Evolutionary conservation across 2,888 invertebrate genomes (phyloP), one percentile per base, ranked within the genome.

Genomic region (Lysandra coridon): DNA sequence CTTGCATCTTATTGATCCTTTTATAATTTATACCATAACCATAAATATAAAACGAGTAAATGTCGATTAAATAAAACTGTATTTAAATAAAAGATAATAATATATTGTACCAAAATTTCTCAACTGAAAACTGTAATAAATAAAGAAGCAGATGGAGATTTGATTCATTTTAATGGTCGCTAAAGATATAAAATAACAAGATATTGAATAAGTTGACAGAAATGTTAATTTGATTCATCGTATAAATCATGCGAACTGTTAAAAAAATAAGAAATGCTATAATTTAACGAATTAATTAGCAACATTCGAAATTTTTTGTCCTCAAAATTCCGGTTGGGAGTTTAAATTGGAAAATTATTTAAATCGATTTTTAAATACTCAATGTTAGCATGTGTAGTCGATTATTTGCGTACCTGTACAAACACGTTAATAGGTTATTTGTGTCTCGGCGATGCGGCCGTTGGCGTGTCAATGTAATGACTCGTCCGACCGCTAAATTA

Each of bases 371-470:
- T 69, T 33, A 69, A 69, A 69, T 69, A 69, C 33, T 0, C 30
- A 1, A 12, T 69, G 33, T 69, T 69, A 33, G 64, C 64, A 69
- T 69, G 33, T 33, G 17, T 69, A 33, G 30, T 10, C 30, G 12
- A 64, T 33, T 69, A 69, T 69, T 69, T 69, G 14, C 30, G 17
- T 69, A 37, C 69, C 69, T 69, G 69, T 69, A 69, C 53, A 76
- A 76, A 57, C 76, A 57, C 76, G 57, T 23, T 76, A 76, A 57
- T 76, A 17, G 76, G 33, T 79, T 75, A 75, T 79, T 79, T 79
- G 40, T 75, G 62, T 60, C 74, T 74, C 57, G 60, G 73, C 74
- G 79, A 73, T 73, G 57, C 53, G 73, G n/a, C 75, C 37, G 53
- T 17, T 69, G 49, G 57, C 78, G 69, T 73, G 73, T 78, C 78